Conservation (phyloP, 1,140 invertebrate species). For the Idris sp. region DNA sequence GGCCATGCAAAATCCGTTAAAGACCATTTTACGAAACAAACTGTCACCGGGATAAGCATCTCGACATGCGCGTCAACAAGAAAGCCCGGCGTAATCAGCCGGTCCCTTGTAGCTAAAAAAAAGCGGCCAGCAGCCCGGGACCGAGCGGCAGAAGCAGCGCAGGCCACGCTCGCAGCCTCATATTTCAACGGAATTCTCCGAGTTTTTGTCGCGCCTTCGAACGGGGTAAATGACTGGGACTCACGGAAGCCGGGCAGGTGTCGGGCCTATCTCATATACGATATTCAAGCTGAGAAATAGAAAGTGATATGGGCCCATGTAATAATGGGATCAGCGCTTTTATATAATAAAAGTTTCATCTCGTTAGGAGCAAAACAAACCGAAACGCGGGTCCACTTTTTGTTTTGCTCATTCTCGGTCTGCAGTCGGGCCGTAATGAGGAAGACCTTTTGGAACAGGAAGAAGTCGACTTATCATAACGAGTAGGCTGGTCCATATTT, state of each 20-base stretch:
- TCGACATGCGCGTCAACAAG: conserved; percentile 51
- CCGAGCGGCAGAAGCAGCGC: conserved; percentile 9
- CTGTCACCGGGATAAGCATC: conserved; percentile 53
- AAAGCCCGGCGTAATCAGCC: conserved; percentile 38
- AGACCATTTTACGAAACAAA: conserved; percentile 48
- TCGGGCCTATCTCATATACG: conserved; percentile 37
- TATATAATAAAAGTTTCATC: conserved; percentile 60
- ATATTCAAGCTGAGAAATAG: conserved; percentile 49
- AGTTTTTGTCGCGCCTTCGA: conserved; percentile 27
- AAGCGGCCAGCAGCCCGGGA: conserved; percentile 9
- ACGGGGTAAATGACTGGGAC: conserved; percentile 33
- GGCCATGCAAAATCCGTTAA: conserved; percentile 54
- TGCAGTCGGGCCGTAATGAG: conserved; percentile 25
- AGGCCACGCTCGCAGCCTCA: conserved; percentile 21
- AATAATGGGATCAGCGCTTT: conserved; percentile 61
- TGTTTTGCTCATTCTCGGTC: conserved; percentile 1
- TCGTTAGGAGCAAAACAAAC: conserved; percentile 46
- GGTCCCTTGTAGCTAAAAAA: conserved; percentile 38
- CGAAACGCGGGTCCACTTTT: background rate
- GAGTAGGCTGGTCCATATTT: conserved; percentile 4
- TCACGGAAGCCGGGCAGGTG: conserved; percentile 57
- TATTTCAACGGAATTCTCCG: conserved; percentile 50
- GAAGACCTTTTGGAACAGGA: conserved; percentile 34
- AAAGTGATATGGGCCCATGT: conserved; percentile 47
- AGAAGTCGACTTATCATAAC: conserved; percentile 46